Base-by-base conservation (phyloP, 2,888 invertebrate genomes). In the Chouioia cunea region DNA sequence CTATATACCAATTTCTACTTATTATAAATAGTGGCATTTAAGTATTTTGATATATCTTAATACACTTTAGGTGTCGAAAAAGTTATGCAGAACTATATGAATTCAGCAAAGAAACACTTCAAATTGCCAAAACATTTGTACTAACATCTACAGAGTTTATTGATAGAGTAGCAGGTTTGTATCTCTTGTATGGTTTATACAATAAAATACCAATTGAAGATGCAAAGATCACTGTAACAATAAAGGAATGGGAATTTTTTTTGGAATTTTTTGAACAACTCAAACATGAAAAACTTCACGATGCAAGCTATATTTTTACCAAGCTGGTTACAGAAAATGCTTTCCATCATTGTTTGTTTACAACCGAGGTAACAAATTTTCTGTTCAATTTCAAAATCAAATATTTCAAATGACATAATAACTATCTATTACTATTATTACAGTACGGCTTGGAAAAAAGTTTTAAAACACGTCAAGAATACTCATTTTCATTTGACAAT, bases 41-140 rank as follows among this genome's bases (percentile, higher is more conserved):
- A n/a, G n/a, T 47, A 53, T 66, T 2, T 62, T 68, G 2, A 36
- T 23, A 0, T 12, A 36, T 36, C 12, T 36, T 36, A 12, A 36
- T 36, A 10, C 10, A 36, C 10, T 36, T 36, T 63, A 84, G 83
- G 2, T 76, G 80, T 20, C 76, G 80, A 54, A 77, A 74, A 70
- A 76, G 74, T 27, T 77, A 77, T 50, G 64, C 74, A 8, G 81
- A 83, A 63, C 67, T 82, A 23, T 63, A 79, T 2, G 79, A 80
- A 78, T 84, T 84, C 74, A 83, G 83, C n/a, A 82, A 84, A 73
- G 83, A 85, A 73, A 73, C 78, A 20, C 71, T 85, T 15, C 69
- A 78, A 2, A 73, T 82, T 48, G 79, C 80, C 1, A 85, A 84
- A 63, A 77, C 81, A 57, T 82, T 82, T 65, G 59, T 82, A 43